A percentile compares a stretch with the other conserved stretches of the same genome.
These are phyloP conservation scores for Eclectus roratus DNA, from an alignment of 2,113 vertebrate species.

Conservation along the genomic window DNA sequence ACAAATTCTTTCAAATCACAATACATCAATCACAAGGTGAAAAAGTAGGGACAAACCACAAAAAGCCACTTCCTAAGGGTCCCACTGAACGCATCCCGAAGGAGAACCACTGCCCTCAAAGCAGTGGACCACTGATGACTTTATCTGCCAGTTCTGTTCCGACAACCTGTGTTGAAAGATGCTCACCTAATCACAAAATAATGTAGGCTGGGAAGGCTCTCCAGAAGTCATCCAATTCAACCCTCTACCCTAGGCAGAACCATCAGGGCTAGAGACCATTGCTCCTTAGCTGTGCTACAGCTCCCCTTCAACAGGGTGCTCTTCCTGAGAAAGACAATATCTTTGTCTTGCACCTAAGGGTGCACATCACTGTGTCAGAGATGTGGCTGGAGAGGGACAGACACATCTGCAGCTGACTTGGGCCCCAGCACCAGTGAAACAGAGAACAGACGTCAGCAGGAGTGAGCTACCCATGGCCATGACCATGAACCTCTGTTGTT, in stretches of 20 bases:
- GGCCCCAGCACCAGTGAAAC: not conserved
- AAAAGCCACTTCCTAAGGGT: not conserved
- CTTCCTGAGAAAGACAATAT: accelerated
- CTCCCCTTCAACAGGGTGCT: not conserved
- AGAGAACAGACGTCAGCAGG: not conserved
- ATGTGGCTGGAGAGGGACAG: not conserved
- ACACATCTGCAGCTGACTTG: not conserved
- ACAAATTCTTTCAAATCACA: not conserved
- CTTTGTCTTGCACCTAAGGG: not conserved
- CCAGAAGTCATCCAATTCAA: not conserved
- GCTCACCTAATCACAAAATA: not conserved
- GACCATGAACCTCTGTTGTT: accelerated
- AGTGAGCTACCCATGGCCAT: accelerated
- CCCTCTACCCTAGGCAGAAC: not conserved
- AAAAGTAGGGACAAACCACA: not conserved
- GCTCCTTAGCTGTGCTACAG: not conserved
- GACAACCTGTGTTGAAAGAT: not conserved
- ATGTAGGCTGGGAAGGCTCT: not conserved
- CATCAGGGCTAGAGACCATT: not conserved
- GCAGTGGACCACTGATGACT: not conserved
- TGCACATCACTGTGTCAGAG: accelerated
- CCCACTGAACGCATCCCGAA: not conserved
- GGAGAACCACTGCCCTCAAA: not conserved
- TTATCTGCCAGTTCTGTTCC: not conserved
- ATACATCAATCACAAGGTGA: not conserved